These are phyloP conservation scores for Cettia cetti DNA, from an alignment of 2,113 vertebrate species.

Conservation along the genomic window DNA sequence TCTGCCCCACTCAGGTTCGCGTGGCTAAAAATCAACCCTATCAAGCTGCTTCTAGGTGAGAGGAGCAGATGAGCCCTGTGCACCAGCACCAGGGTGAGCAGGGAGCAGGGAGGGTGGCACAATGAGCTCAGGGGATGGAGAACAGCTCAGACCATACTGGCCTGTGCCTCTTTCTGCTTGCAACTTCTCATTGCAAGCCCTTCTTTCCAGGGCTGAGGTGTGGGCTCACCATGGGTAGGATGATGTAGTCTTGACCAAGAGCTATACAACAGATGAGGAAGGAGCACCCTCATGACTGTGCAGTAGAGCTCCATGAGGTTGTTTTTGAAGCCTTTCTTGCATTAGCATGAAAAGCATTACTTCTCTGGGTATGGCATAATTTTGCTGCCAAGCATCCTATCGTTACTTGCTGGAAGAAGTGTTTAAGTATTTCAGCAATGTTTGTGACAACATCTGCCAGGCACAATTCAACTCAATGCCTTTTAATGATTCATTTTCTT, in stretches of 20 bases:
- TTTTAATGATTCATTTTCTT: conserved; percentile 53
- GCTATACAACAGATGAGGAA: neutral
- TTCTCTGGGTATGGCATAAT: neutral
- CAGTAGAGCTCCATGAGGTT: neutral
- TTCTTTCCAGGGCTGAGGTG: neutral
- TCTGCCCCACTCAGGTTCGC: neutral
- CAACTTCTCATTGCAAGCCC: neutral
- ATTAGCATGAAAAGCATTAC: neutral
- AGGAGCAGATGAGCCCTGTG: neutral
- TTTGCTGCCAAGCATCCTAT: neutral
- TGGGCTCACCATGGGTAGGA: neutral
- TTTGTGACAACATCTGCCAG: conserved; percentile 54
- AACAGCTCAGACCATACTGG: neutral
- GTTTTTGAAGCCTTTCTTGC: neutral
- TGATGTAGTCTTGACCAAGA: neutral
- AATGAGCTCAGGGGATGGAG: neutral
- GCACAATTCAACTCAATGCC: conserved; percentile 13
- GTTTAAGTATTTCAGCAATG: conserved; percentile 23
- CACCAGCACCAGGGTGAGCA: neutral
- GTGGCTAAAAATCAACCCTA: neutral
- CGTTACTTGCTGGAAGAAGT: neutral
- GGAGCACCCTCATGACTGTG: neutral
- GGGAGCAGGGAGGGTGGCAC: neutral
- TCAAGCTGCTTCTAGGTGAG: neutral
- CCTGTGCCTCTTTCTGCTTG: neutral